Conservation (phyloP, 2,113 vertebrate species). For the Phyllostomus hastatus region DNA sequence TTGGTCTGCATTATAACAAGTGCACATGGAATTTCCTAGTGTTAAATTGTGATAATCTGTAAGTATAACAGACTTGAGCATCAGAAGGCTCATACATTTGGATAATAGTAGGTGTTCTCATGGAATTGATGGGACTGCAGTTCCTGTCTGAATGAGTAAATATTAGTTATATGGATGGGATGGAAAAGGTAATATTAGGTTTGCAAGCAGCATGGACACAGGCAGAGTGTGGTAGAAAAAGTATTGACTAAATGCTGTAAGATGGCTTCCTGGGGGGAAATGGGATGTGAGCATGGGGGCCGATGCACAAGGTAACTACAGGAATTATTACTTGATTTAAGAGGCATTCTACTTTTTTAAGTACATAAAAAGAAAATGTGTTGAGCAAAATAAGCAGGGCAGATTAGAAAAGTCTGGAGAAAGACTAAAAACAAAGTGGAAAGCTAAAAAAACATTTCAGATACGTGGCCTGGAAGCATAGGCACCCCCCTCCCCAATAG, state of each 20-base stretch:
- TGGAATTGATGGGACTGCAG: background rate
- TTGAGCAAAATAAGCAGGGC: background rate
- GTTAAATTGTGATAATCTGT: background rate
- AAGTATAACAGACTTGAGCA: background rate
- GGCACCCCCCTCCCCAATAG: background rate
- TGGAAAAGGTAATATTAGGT: background rate
- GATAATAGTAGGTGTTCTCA: background rate
- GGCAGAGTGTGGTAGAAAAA: background rate
- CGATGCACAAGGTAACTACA: background rate
- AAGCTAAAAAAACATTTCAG: background rate
- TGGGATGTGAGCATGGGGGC: background rate
- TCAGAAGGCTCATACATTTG: background rate
- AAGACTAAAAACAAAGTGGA: background rate
- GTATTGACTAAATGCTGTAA: background rate
- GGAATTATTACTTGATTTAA: background rate
- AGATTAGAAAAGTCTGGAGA: background rate
- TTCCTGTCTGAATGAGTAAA: background rate
- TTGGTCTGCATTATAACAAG: background rate
- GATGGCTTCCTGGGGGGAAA: background rate
- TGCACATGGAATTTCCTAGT: background rate
- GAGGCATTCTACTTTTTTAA: background rate
- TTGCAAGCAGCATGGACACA: background rate
- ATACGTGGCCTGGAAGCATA: background rate
- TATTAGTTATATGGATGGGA: background rate
- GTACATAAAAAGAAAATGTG: background rate